These are phyloP conservation scores for Caenorhabditis inopinata DNA, from an alignment of 1,140 invertebrate genomes.

Conservation along the genomic window DNA sequence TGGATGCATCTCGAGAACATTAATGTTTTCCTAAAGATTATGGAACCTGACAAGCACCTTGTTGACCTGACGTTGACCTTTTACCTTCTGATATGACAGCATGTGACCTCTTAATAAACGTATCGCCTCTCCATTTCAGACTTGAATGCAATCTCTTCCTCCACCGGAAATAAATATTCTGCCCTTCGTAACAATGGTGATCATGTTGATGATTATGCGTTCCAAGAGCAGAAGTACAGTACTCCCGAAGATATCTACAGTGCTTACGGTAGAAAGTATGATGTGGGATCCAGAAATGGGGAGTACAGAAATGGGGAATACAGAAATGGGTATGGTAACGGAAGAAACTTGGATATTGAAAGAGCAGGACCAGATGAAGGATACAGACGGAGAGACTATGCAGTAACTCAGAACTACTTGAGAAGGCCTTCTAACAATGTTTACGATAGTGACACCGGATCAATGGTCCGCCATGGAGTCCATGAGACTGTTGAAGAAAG, in stretches of 20 bases:
- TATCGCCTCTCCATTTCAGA: background rate
- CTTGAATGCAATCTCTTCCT: constrained; percentile 6
- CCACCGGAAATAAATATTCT: constrained; percentile 48
- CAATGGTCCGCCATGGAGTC: constrained; percentile 46
- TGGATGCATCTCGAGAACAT: too few relatives aligned
- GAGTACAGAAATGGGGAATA: background rate
- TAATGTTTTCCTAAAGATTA: too few relatives aligned
- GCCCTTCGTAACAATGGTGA: constrained; percentile 48
- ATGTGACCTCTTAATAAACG: background rate
- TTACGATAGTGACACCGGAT: constrained; percentile 21
- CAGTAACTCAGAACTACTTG: constrained; percentile 6
- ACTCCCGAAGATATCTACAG: constrained; percentile 42
- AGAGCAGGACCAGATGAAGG: background rate
- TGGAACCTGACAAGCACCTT: too few relatives aligned
- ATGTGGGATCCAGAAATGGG: constrained; percentile 14
- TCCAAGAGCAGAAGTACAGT: constrained; percentile 44
- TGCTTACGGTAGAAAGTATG: constrained; percentile 43
- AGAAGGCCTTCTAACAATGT: constrained; percentile 24
- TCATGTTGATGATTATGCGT: constrained; percentile 5
- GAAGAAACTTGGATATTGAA: constrained; percentile 3
- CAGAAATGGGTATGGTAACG: constrained; percentile 31
- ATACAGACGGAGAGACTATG: background rate
- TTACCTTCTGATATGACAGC: background rate
- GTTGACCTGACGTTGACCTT: too few relatives aligned
- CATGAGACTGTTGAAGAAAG: constrained; percentile 64